Conservation (phyloP, 2,797 vertebrate genomes). For the Cynopterus sphinx region DNA sequence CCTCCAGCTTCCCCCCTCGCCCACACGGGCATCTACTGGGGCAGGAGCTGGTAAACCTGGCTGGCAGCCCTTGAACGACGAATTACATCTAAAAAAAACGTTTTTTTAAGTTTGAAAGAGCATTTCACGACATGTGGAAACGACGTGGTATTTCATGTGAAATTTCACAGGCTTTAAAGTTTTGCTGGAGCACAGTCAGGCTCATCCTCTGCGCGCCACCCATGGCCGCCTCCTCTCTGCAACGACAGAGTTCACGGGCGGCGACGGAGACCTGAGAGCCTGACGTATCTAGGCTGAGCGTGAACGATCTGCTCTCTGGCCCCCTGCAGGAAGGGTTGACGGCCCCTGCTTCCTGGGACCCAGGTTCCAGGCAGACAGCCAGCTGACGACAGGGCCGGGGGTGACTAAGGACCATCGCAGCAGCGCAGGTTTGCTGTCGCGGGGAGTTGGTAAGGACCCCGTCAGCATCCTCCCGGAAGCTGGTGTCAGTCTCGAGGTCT, state of each 20-base stretch:
- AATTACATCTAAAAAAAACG: background rate
- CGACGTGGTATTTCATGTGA: background rate
- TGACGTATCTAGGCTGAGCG: background rate
- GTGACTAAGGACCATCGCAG: background rate
- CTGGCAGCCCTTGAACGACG: background rate
- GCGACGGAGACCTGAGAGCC: background rate
- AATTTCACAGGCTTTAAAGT: background rate
- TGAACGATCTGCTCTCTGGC: background rate
- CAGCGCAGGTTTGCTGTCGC: background rate
- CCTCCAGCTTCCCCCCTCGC: background rate
- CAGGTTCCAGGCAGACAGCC: background rate
- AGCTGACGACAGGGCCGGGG: background rate
- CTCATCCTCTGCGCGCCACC: background rate
- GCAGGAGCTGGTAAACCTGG: background rate
- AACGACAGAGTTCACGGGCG: background rate
- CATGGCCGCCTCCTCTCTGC: background rate
- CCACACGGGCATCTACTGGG: rapidly evolving
- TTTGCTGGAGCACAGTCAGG: background rate
- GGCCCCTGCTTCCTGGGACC: background rate
- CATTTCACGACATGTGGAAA: background rate
- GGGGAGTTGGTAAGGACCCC: background rate
- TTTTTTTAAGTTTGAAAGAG: background rate
- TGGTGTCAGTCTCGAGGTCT: background rate
- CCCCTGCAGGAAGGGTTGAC: background rate
- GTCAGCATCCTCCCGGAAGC: too few relatives aligned